Conservation (phyloP, 2,888 invertebrate genomes). For the Lasius platythorax region DNA sequence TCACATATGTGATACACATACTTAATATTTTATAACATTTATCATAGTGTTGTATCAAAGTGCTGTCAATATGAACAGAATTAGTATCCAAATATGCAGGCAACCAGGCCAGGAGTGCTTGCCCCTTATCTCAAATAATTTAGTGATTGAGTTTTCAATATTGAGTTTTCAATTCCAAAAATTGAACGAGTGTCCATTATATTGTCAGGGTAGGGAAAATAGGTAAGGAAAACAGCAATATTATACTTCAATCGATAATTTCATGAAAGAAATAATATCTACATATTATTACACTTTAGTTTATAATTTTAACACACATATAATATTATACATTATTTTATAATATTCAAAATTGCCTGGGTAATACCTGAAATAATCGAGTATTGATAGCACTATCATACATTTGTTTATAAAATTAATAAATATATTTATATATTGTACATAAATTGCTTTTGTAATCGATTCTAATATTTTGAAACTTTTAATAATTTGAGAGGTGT, state of each 20-base stretch:
- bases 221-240: neutral
- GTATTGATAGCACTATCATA: constrained; percentile 30
- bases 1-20: neutral
- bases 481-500: neutral
- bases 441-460: neutral
- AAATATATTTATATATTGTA: constrained; percentile 12
- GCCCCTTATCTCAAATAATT: neutral
- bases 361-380: neutral
- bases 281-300: neutral
- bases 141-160: neutral
- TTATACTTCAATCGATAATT: neutral
- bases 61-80: constrained; percentile 8
- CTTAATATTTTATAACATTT: neutral
- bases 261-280: neutral
- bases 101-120: neutral
- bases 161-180: neutral
- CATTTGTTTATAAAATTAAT: constrained; percentile 13
- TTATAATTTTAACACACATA: neutral
- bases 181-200: neutral
- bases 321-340: constrained; percentile 8
- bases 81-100: neutral
- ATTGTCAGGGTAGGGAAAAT: too few relatives aligned
- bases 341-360: neutral
- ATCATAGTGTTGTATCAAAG: constrained; percentile 1
- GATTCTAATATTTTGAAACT: neutral